Evolutionary conservation across 2,797 vertebrate genomes (phyloP), one percentile per base, ranked within the genome.

Genomic region (Galaxias olidus): DNA sequence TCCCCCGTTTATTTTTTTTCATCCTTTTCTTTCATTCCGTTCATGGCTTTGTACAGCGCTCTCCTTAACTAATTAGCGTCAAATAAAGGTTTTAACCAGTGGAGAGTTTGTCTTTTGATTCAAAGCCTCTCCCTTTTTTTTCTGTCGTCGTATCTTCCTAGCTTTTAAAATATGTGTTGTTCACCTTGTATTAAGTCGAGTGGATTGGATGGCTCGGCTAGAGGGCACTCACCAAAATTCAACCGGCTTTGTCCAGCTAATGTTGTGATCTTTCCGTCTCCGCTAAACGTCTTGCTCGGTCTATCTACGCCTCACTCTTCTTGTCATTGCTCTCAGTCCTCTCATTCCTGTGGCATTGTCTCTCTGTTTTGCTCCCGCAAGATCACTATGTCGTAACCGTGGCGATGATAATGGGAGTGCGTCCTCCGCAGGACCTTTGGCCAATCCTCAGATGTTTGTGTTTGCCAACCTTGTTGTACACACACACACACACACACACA

Each of bases 361-460:
- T 41, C 19, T 78, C 61, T 81, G 69, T 81, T 75, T 81, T 59
- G 15, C 54, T 14, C 15, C 68, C 48, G 41, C 76, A 48, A 48
- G 42, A 72, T 30, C 57, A 42, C 59, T 10, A 49, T 50, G 57
- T 47, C 49, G 54, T 79, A 57, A 65, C 41, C 42, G 76, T 84
- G 65, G 48, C 68, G 68, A 78, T 84, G 77, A 68, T 74, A 71
- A 77, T 57, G 68, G 61, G 42, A 51, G 54, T 61, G 14, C 12
- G 10, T 18, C 9, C 41, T 19, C n/a, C 10, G 3, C 1, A 12
- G 7, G 85, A 76, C 81, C 80, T 81, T 81, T 81, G 78, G 78
- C 74, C 77, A 77, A 74, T 74, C 69, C 69, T 84, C 66, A 65
- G 63, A 14, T 45, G 58, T 75, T 68, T 63, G 57, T 84, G 75